phyloP scores from a whole-genome alignment of 2,113 vertebrate genomes.

The Thalassoma bifasciatum region DNA sequence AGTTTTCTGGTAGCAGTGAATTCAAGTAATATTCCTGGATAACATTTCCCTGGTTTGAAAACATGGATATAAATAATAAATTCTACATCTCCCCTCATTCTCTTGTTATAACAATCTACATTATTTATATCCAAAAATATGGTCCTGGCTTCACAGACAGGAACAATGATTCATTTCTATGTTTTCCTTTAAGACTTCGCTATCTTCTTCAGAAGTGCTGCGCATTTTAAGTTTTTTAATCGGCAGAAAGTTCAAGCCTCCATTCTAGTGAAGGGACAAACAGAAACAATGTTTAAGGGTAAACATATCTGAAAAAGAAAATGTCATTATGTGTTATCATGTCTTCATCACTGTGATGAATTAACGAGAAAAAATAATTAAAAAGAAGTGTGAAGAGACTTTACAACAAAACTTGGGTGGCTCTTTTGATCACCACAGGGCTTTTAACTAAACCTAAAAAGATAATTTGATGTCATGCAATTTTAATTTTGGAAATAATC shows the following conservation, averaged over 20 bases:
- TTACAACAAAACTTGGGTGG: not conserved
- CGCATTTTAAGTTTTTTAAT: slow-evolving; percentile 14
- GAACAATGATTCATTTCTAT: slow-evolving; percentile 2
- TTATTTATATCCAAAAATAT: slow-evolving; percentile 1
- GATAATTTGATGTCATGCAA: too few relatives aligned
- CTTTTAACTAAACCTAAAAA: too few relatives aligned
- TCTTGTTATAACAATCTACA: slow-evolving; percentile 1
- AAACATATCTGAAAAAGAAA: not conserved
- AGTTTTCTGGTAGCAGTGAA: not conserved
- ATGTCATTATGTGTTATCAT: not conserved
- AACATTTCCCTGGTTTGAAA: not conserved
- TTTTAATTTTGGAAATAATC: too few relatives aligned
- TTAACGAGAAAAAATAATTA: not conserved
- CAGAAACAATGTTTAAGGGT: not conserved
- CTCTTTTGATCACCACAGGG: not conserved
- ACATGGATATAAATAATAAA: not conserved
- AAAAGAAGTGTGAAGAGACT: not conserved
- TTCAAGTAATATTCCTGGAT: not conserved
- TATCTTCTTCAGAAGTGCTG: slow-evolving; percentile 2
- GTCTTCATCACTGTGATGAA: not conserved
- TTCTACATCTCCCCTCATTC: not conserved
- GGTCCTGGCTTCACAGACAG: not conserved
- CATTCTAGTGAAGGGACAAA: not conserved
- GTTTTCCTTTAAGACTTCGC: slow-evolving; percentile 25
- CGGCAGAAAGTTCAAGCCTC: not conserved